Base-by-base conservation (phyloP, 2,797 vertebrate genomes). In the Remorina albescens region DNA sequence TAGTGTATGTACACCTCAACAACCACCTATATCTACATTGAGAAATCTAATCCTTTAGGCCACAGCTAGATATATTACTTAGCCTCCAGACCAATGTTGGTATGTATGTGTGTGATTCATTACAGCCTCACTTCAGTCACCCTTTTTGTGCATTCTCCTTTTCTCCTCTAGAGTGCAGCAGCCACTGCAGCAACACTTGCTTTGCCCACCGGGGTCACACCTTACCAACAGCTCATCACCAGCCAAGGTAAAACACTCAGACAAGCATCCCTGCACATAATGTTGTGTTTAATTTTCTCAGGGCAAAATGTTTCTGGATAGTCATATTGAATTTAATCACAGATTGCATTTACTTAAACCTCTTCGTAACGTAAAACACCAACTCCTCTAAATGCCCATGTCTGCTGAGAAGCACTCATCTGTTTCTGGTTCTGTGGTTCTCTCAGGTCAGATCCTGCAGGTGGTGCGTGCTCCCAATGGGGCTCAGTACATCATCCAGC, bases 121-220 rank as follows among this genome's bases (percentile, higher is more conserved):
- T 57, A 34, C 44, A 54, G 34, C 62, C 64, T 37, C 18, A 13
- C 21, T 74, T 57, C 8, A 46, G 1, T 18, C 4, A 8, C 34
- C 30, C 18, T 2, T 49, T 6, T 3, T 28, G 59, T 54, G 3
- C 69, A 10, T 62, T 78, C 83, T 62, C 41, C 23, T 57, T 60
- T 84, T 53, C 18, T 71, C 84, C 83, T 74, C 57, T 92, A 99
- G 98, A 99, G 97, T 92, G 97, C 98, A 88, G 97, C 98, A 88
- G 98, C 98, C 26, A 96, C 98, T 6, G 97, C 98, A 67, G 98
- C 98, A 78, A 98, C 98, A 0, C 94, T 99, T 75, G 98, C 98
- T 53, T 91, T 99, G 69, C 98, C 98, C 19, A 95, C 97, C 61
- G 98, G 98, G 1, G 96, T 99, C 84, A 94, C 95, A 78, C 97